phyloP scores from a whole-genome alignment of 1,140 invertebrate genomes.

The Condylostylus longicornis region DNA sequence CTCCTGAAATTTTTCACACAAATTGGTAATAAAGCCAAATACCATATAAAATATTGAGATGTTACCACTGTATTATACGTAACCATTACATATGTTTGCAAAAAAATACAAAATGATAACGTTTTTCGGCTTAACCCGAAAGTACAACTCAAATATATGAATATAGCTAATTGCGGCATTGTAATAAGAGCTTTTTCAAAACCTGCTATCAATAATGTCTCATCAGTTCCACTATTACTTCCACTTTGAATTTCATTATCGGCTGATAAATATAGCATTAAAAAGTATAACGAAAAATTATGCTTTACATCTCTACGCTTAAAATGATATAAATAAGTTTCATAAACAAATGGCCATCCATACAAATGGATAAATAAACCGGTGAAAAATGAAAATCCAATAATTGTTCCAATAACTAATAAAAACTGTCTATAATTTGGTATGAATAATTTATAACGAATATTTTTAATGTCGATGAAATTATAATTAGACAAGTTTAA shows the following conservation, averaged over 20 bases:
- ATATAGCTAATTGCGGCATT: slow-evolving; percentile 55
- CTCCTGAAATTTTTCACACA: slow-evolving; percentile 49
- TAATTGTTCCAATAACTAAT: slow-evolving; percentile 46
- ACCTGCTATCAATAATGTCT: slow-evolving; percentile 26
- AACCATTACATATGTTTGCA: slow-evolving; percentile 77
- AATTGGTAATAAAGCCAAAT: slow-evolving; percentile 70
- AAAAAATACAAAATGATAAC: slow-evolving; percentile 71
- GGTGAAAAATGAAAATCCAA: slow-evolving; percentile 49
- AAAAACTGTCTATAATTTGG: slow-evolving; percentile 51
- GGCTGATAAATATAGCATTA: slow-evolving; percentile 73
- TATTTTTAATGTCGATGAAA: too few relatives aligned
- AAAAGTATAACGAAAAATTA: slow-evolving; percentile 96
- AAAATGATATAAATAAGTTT: slow-evolving; percentile 89
- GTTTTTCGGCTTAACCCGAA: slow-evolving; percentile 49
- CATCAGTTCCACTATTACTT: not conserved
- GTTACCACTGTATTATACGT: slow-evolving; percentile 93
- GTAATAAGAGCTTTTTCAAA: slow-evolving; percentile 52
- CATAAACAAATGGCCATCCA: slow-evolving; percentile 76
- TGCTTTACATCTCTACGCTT: slow-evolving; percentile 79
- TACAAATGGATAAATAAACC: slow-evolving; percentile 58
- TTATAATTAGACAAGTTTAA: slow-evolving; percentile 16
- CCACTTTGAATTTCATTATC: slow-evolving; percentile 30
- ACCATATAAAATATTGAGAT: slow-evolving; percentile 97
- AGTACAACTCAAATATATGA: slow-evolving; percentile 54
- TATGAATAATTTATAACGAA: slow-evolving; percentile 17